A percentile compares a stretch with the other conserved stretches of the same genome.
Conservation (phyloP, 2,113 vertebrate genomes). For the Cryptotis parvus region DNA sequence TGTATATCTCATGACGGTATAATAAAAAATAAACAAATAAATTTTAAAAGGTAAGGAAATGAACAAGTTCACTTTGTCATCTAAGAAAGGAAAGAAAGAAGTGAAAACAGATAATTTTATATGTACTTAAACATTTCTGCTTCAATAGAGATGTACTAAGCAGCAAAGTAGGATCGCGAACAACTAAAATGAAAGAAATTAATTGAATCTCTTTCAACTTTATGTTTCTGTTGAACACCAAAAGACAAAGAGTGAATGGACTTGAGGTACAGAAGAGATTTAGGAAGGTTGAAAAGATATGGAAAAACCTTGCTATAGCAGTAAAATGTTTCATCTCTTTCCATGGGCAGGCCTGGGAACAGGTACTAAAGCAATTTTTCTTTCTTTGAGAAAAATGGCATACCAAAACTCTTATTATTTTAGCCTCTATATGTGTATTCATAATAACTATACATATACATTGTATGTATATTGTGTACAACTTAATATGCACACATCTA, state of each 20-base stretch:
- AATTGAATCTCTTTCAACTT: neutral
- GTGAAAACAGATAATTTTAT: neutral
- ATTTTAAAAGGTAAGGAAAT: too few relatives aligned
- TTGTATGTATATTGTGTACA: neutral
- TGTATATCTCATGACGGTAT: too few relatives aligned
- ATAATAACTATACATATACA: neutral
- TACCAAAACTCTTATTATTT: neutral
- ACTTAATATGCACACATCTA: neutral
- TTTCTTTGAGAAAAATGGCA: neutral
- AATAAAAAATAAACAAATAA: too few relatives aligned
- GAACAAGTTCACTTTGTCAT: neutral
- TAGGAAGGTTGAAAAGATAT: neutral
- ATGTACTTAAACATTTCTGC: neutral
- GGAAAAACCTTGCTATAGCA: neutral
- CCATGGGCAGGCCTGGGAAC: fast-evolving
- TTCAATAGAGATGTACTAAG: constrained; percentile 29
- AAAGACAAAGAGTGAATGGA: neutral
- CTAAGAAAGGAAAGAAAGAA: neutral
- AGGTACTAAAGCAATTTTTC: neutral
- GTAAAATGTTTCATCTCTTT: neutral
- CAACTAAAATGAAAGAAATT: constrained; percentile 13
- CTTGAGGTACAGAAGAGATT: neutral
- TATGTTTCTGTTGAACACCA: neutral
- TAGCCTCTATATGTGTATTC: neutral
- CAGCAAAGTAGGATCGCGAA: neutral